Percentiles rank a stretch among this genome's conserved stretches.
These are phyloP conservation scores for Saguinus midas DNA, from an alignment of 2,113 vertebrate species.

Conservation along the genomic window DNA sequence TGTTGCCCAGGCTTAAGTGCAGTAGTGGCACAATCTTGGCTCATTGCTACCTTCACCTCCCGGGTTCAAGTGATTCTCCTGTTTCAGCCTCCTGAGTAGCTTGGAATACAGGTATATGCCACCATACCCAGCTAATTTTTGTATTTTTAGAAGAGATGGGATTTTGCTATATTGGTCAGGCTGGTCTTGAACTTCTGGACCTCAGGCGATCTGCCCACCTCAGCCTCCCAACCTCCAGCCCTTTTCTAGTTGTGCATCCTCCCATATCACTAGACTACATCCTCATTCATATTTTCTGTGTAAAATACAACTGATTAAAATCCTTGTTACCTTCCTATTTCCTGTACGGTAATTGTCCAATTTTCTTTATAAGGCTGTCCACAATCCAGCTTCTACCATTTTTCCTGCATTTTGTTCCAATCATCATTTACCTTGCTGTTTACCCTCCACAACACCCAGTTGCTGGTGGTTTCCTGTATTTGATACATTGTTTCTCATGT, in stretches of 20 bases:
- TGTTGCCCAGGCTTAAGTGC: too few relatives aligned
- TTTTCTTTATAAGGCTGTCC: neutral
- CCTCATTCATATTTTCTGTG: neutral
- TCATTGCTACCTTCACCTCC: too few relatives aligned
- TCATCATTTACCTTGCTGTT: neutral
- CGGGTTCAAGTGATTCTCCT: too few relatives aligned
- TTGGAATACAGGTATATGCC: too few relatives aligned
- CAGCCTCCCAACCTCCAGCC: neutral
- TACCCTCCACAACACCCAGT: neutral
- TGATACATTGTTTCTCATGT: neutral
- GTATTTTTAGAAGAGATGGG: too few relatives aligned
- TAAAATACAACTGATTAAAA: neutral
- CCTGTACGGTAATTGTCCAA: neutral
- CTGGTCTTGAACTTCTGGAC: too few relatives aligned
- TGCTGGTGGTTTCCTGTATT: neutral
- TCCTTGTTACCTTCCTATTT: neutral
- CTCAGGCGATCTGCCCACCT: too few relatives aligned
- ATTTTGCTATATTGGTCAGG: too few relatives aligned
- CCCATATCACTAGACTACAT: too few relatives aligned
- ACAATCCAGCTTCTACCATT: neutral
- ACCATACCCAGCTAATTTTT: too few relatives aligned
- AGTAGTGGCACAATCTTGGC: too few relatives aligned
- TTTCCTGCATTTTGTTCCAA: neutral
- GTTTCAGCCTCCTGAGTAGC: too few relatives aligned
- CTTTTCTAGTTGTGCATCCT: neutral